Percentiles rank a stretch among this genome's conserved stretches.
phyloP scores from a whole-genome alignment of 2,888 invertebrate genomes.

The Venusia cambrica region DNA sequence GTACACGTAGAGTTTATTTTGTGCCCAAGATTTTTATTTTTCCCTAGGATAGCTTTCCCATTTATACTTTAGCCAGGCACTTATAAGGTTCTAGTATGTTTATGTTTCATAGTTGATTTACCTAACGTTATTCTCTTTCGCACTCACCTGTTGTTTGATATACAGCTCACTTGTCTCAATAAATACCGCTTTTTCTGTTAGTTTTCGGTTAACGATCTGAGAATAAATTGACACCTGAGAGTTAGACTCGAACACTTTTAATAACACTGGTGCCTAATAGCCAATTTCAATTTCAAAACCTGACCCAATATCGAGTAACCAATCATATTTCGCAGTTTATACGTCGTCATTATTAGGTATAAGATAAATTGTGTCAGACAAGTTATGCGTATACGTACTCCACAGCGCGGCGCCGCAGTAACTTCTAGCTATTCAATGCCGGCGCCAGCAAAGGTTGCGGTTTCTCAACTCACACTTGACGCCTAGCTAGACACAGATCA shows the following conservation, averaged over 20 bases:
- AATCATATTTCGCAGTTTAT: constrained; percentile 17
- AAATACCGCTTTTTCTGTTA: constrained; percentile 11
- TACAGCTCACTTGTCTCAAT: constrained; percentile 4
- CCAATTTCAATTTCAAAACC: constrained; percentile 27
- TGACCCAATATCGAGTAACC: constrained; percentile 17
- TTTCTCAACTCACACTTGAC: constrained; percentile 61
- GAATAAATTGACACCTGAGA: constrained; percentile 22
- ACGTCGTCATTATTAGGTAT: constrained; percentile 17
- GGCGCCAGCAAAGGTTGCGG: constrained; percentile 49
- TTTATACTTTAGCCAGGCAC: too few species aligned
- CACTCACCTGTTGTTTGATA: not conserved
- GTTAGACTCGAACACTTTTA: constrained; percentile 12
- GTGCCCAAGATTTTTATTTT: too few species aligned
- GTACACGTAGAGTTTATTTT: too few species aligned
- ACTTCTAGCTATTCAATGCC: too few species aligned
- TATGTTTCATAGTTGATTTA: too few species aligned
- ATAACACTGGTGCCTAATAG: constrained; percentile 14
- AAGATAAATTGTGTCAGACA: constrained; percentile 22
- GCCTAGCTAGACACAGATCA: constrained; percentile 56
- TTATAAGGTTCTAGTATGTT: too few species aligned
- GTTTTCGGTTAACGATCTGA: constrained; percentile 16
- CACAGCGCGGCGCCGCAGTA: constrained; percentile 4
- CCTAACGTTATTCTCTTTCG: too few species aligned
- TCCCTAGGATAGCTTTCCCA: too few species aligned
- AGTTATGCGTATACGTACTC: constrained; percentile 23